Conservation (phyloP, 1,140 invertebrate genomes). For the Lithobius niger region DNA sequence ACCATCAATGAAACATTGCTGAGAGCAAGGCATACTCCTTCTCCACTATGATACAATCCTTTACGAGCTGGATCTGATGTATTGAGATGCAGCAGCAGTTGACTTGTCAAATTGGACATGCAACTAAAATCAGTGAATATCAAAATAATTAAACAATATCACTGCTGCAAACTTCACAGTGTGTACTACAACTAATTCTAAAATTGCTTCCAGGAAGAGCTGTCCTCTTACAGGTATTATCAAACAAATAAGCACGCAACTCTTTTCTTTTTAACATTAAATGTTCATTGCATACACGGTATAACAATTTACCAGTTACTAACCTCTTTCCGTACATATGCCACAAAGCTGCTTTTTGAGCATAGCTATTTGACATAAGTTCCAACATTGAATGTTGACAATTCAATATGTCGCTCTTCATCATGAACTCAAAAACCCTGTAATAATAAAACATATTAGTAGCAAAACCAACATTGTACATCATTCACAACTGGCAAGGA, state of each 20-base stretch:
- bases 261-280: no score
- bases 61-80: conserved; percentile 39
- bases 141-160: background rate
- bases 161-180: no score
- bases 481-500: no score
- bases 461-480: no score
- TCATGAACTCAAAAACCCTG: conserved; percentile 52
- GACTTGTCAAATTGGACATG: conserved; percentile 58
- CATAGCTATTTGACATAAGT: conserved; percentile 57
- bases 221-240: no score
- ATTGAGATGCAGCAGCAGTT: conserved; percentile 60
- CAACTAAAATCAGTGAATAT: conserved; percentile 26
- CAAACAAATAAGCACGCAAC: no score
- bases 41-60: conserved; percentile 46
- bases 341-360: conserved; percentile 71
- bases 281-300: background rate
- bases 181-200: background rate
- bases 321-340: conserved; percentile 70
- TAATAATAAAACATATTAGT: conserved; percentile 11
- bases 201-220: background rate
- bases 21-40: conserved; percentile 52
- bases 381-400: conserved; percentile 69
- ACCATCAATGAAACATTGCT: conserved; percentile 52
- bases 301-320: conserved; percentile 10
- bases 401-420: conserved; percentile 69